Conservation (phyloP, 2,113 vertebrate genomes). For the Fukomys damarensis region DNA sequence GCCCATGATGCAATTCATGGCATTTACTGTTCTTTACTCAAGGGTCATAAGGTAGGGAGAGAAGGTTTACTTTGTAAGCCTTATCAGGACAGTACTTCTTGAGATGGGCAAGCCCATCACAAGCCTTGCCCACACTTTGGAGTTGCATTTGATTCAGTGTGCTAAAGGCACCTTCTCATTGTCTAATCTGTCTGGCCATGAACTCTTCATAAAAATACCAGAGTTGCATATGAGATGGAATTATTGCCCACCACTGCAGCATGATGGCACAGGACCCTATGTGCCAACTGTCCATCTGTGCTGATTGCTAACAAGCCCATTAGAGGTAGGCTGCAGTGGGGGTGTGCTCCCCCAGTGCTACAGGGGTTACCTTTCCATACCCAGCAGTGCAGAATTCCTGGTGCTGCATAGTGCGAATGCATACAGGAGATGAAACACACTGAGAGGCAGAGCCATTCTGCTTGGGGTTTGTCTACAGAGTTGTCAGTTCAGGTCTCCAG, state of each 20-base stretch:
- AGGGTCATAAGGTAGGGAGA: not conserved
- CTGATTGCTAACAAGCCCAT: rapidly evolving
- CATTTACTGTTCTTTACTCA: not conserved
- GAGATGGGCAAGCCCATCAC: not conserved
- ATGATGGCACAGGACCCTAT: not conserved
- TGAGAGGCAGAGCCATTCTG: slow-evolving; percentile 81
- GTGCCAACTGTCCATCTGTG: not conserved
- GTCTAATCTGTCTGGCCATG: not conserved
- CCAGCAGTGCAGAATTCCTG: not conserved
- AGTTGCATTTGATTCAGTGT: not conserved
- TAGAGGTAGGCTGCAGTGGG: rapidly evolving
- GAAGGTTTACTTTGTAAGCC: not conserved
- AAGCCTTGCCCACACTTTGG: not conserved
- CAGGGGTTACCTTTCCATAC: not conserved
- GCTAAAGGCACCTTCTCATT: not conserved
- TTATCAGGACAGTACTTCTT: not conserved
- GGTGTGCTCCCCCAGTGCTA: not conserved
- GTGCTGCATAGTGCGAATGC: slow-evolving; percentile 68
- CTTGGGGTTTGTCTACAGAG: slow-evolving; percentile 83
- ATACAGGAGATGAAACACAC: slow-evolving; percentile 62
- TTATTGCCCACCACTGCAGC: not conserved
- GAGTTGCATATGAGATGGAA: rapidly evolving
- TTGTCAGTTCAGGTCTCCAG: slow-evolving; percentile 86
- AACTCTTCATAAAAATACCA: not conserved
- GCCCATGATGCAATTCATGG: not conserved